Evolutionary conservation across 1,140 invertebrate species (phyloP), one percentile per base, ranked within the genome.

Genomic region (Drosophila aff.): DNA sequence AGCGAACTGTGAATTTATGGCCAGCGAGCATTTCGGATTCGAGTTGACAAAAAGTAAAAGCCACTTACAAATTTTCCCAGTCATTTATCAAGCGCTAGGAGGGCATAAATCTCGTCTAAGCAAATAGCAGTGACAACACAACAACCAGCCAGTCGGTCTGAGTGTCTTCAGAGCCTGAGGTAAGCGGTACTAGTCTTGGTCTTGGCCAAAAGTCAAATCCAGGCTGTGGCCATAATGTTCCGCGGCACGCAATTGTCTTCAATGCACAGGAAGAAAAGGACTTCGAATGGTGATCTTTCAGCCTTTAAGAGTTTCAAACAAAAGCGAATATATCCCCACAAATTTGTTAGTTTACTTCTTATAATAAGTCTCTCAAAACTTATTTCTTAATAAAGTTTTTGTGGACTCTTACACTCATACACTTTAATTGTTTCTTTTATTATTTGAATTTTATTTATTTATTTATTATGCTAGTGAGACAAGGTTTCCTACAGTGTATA

Each of bases 1-100:
- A 71, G 77, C 84, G 72, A 81, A 83, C 81, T 89, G 85, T 60
- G 66, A 89, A 87, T 89, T 87, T 87, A 87, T 90, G 69, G 69
- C 50, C 85, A 38, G 36, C 49, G 23, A 59, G 53, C 63, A 66
- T 55, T 58, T 49, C 53, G 50, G 58, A 50, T 58, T 63, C 50
- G 46, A 64, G 60, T 75, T 79, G 64, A 74, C 67, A 66, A 60
- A 60, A 77, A 63, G 74, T 67, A 73, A 76, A 68, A 78, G 67
- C 79, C 80, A 68, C 74, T 76, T 71, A 72, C 60, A 81, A 89
- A 80, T 78, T 75, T 74, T 77, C 76, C 58, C 57, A 78, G 77
- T 79, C 84, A 76, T 87, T 87, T 87, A 84, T 87, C 84, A 87
- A 84, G 78, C 59, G 81, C 13, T 55, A 69, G 63, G 66, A 71